phyloP scores from a whole-genome alignment of 2,888 invertebrate genomes.

The Ophion costatus region DNA sequence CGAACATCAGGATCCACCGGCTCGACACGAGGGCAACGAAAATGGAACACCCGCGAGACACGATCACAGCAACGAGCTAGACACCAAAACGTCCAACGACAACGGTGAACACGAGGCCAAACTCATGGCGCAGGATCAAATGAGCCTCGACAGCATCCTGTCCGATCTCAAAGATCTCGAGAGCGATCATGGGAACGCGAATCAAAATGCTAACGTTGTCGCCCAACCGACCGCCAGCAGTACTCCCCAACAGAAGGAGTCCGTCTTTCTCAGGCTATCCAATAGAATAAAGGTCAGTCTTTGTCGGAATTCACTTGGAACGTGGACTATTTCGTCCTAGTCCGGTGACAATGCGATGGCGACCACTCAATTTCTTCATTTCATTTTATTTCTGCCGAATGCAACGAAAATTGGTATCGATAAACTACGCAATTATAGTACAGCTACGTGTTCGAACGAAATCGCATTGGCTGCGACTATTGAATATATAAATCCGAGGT shows the following conservation, averaged over 20 bases:
- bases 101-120: slow-evolving; percentile 72
- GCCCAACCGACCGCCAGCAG: slow-evolving; percentile 80
- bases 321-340: too few species aligned
- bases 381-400: too few species aligned
- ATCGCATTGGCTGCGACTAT: too few species aligned
- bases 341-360: too few species aligned
- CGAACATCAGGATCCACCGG: slow-evolving; percentile 22
- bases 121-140: slow-evolving; percentile 76
- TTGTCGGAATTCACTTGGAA: not conserved
- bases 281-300: slow-evolving; percentile 95
- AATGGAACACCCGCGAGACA: slow-evolving; percentile 46
- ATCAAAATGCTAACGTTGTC: slow-evolving; percentile 81
- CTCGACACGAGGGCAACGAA: slow-evolving; percentile 18
- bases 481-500: too few species aligned
- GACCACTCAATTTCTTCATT: too few species aligned
- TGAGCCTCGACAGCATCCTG: slow-evolving; percentile 79
- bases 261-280: slow-evolving; percentile 97
- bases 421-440: too few species aligned
- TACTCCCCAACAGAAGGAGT: slow-evolving; percentile 90
- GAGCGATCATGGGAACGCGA: slow-evolving; percentile 75
- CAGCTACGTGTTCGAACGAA: too few species aligned
- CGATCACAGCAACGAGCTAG: slow-evolving; percentile 62
- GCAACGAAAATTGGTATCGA: too few species aligned
- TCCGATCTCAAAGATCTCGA: slow-evolving; percentile 82
- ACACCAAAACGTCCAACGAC: slow-evolving; percentile 1